A percentile compares a stretch with the other conserved stretches of the same genome.
These are phyloP conservation scores for Crossaster papposus DNA, from an alignment of 53 echinoderm and acorn worm genomes.

Conservation along the genomic window DNA sequence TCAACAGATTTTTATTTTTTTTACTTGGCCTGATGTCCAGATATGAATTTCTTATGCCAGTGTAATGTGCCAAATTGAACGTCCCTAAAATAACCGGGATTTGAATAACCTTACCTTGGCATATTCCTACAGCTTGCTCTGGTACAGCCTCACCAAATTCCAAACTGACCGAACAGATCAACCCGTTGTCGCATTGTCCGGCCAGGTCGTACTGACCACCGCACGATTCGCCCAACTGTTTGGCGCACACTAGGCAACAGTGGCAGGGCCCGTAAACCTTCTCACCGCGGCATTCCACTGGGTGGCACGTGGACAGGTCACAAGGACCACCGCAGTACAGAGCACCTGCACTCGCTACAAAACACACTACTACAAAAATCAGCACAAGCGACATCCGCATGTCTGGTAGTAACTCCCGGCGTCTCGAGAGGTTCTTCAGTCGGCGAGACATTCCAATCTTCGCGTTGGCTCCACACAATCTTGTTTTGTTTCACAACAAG, in stretches of 20 bases:
- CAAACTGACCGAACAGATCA: slow-evolving; percentile 72
- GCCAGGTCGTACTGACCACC: slow-evolving; percentile 70
- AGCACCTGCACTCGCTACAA: slow-evolving; percentile 25
- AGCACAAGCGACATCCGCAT: not conserved
- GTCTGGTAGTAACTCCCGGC: not conserved
- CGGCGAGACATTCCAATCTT: not conserved
- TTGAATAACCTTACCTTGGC: slow-evolving; percentile 60
- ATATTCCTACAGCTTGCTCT: slow-evolving; percentile 67
- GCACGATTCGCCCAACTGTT: slow-evolving; percentile 75
- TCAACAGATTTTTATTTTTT: too few species aligned
- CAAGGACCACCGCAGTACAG: slow-evolving; percentile 71
- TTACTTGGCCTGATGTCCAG: too few species aligned
- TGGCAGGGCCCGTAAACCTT: slow-evolving; percentile 70
- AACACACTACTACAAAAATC: slow-evolving; percentile 37
- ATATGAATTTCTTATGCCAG: too few species aligned
- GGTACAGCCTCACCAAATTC: slow-evolving; percentile 65
- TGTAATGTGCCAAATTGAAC: too few species aligned
- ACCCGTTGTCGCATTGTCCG: slow-evolving; percentile 78
- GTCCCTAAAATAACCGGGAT: too few species aligned
- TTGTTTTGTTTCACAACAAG: not conserved
- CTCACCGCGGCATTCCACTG: slow-evolving; percentile 69
- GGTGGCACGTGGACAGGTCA: slow-evolving; percentile 47
- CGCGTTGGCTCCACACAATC: not conserved
- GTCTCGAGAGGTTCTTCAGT: not conserved
- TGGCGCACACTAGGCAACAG: slow-evolving; percentile 86